Base-by-base conservation (phyloP, 2,888 invertebrate species). In the Spicauda simplicius region DNA sequence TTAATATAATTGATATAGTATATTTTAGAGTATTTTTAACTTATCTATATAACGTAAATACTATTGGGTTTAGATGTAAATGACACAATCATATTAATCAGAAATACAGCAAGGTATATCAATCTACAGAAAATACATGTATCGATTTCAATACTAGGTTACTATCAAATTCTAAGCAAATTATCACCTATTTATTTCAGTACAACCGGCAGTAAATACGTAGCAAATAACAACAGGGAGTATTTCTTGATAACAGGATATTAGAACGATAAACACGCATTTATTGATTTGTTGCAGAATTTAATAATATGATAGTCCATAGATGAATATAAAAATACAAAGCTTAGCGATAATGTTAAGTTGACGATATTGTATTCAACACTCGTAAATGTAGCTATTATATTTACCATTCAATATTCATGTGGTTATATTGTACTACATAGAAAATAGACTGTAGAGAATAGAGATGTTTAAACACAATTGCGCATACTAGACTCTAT, bases 401-500 rank as follows among this genome's bases (percentile, higher is more conserved):
- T 48, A 30, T 20, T 58, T 41, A 57, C 10, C 20, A 57, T n/a
- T 20, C 0, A 41, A 41, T 37, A 37, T 56, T 18, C 8, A 16
- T 48, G 12, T 56, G 14, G 19, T 57, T 33, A 37, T 18, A 12
- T 33, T 37, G 25, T 54, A 54, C 54, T 54, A 52, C 60, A 52
- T 60, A 52, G 30, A 50, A 59, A 60, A 60, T 60, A 60, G 60
- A 50, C 30, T 25, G 60, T 61, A 61, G 61, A 33, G 20, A 25
- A 10, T 56, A 33, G 37, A 30, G 30, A 50, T 48, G 16, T 50
- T n/a, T 48, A 50, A 50, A 60, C 11, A 33, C 59, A 59, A 59
- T 48, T 18, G 20, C 41, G 41, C 61, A 54, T 54, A 54, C 12
- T 62, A 62, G 61, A 53, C 25, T 53, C n/a, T 62, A 19, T 53